Conservation (phyloP, 1,140 invertebrate genomes). For the Meloidogyne floridensis region DNA sequence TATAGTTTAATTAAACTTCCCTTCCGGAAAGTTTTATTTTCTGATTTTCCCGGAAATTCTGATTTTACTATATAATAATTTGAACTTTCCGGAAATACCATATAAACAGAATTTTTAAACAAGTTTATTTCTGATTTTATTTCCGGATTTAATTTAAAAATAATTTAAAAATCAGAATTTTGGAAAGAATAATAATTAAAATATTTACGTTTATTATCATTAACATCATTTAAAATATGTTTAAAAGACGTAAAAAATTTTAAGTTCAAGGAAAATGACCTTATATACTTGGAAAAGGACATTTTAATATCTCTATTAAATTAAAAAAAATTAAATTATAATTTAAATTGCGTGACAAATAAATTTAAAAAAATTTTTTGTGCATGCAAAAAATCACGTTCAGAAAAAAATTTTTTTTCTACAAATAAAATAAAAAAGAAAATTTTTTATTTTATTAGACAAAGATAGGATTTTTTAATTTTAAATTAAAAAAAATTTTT, state of each 20-base stretch:
- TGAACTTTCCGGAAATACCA: neutral
- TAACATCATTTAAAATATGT: too few relatives aligned
- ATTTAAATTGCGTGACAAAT: neutral
- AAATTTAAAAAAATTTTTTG: neutral
- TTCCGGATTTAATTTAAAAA: neutral
- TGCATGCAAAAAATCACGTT: neutral
- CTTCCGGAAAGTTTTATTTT: too few relatives aligned
- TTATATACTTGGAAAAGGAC: too few relatives aligned
- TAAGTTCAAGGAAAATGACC: too few relatives aligned
- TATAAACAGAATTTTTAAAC: neutral
- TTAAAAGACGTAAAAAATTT: too few relatives aligned
- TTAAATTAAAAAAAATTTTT: neutral
- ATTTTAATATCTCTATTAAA: neutral
- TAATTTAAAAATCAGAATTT: neutral
- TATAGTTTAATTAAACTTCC: too few relatives aligned
- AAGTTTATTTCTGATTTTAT: too few relatives aligned
- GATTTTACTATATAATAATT: too few relatives aligned
- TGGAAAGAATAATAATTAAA: conserved; percentile 4
- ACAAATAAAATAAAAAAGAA: neutral
- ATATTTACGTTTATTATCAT: neutral
- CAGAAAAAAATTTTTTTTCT: neutral
- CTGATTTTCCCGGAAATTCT: too few relatives aligned
- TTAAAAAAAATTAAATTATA: neutral
- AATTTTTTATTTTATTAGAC: neutral
- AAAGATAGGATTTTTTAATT: too few relatives aligned